A percentile compares a stretch with the other conserved stretches of the same genome.
Evolutionary conservation across 1,140 invertebrate genomes (phyloP).

Genomic region (Hylaeus volcanicus): DNA sequence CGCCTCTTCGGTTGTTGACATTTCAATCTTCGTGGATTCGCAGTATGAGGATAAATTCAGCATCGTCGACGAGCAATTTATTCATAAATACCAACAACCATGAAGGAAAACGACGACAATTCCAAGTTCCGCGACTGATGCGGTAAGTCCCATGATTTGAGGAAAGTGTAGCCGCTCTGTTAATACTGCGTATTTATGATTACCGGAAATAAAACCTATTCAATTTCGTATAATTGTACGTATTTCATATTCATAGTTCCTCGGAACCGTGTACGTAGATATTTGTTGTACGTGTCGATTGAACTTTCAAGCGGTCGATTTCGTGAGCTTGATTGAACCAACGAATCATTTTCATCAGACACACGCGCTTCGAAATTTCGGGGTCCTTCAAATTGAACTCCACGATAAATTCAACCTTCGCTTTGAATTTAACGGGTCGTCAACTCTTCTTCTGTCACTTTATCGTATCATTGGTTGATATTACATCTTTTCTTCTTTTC

Average conservation of each 20-base stretch:
- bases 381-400: neutral
- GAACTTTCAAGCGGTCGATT: slow-evolving; percentile 1
- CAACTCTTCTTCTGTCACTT: too few species aligned
- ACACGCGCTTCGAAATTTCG: slow-evolving; percentile 1
- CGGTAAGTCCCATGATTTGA: neutral
- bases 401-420: neutral
- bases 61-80: neutral
- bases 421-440: too few species aligned
- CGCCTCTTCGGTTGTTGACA: neutral
- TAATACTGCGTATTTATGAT: neutral
- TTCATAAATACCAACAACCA: neutral
- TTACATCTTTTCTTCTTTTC: too few species aligned
- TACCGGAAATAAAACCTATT: neutral
- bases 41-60: neutral
- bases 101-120: neutral
- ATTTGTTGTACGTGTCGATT: neutral
- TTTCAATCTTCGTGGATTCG: neutral
- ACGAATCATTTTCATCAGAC: neutral
- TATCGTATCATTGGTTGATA: too few species aligned
- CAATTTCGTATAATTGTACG: neutral
- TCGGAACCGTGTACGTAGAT: neutral
- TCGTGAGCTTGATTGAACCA: neutral
- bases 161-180: neutral
- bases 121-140: neutral
- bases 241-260: neutral